Conservation (phyloP, 2,113 vertebrate species). For the Prunella fulvescens region DNA sequence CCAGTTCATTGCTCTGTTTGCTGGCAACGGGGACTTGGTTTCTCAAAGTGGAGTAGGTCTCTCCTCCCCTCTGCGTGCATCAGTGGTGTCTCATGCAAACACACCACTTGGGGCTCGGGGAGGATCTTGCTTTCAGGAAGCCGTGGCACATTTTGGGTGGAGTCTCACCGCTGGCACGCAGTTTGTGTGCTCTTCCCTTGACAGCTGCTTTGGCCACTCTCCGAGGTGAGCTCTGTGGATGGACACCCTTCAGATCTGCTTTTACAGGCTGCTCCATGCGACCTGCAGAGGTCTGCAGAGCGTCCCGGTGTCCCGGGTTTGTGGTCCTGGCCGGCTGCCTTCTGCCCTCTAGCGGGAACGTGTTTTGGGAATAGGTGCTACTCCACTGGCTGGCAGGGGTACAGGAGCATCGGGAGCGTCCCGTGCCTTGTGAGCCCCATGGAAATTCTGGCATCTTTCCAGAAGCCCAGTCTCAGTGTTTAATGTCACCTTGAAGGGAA, state of each 20-base stretch:
- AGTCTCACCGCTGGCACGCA: accelerated
- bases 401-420: not conserved
- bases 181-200: not conserved
- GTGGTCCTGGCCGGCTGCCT: not conserved
- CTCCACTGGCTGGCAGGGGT: not conserved
- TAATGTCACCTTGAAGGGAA: not conserved
- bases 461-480: not conserved
- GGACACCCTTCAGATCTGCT: not conserved
- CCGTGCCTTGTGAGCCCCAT: not conserved
- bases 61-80: not conserved
- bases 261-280: not conserved
- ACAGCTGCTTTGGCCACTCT: not conserved
- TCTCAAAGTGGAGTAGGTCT: conserved; percentile 16
- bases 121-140: not conserved
- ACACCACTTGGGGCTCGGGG: not conserved
- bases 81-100: not conserved
- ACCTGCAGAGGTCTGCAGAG: not conserved
- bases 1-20: not conserved
- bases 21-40: not conserved
- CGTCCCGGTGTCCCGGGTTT: accelerated
- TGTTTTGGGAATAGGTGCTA: not conserved
- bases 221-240: not conserved
- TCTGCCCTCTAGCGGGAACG: not conserved
- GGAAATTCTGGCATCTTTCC: not conserved
- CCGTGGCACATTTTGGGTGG: accelerated